Evolutionary conservation across 1,140 invertebrate species (phyloP).

Genomic region (Ostrea denselamellosa): DNA sequence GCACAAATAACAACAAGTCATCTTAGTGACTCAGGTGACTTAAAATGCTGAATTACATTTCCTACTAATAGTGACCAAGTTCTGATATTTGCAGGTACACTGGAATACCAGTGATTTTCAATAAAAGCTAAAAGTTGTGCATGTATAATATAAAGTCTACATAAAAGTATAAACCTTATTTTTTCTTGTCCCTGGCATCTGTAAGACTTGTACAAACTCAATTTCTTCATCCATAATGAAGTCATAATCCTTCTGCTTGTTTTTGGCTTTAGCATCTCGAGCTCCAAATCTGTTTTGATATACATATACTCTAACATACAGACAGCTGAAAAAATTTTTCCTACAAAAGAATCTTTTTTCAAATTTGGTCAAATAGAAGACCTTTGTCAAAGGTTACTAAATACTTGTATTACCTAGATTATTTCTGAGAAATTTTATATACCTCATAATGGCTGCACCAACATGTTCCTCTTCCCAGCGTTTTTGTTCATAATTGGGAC

Average conservation of each 20-base stretch:
- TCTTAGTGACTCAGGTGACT: too few relatives aligned
- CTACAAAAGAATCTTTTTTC: too few relatives aligned
- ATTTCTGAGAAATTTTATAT: background rate
- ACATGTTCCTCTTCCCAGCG: conserved; percentile 99
- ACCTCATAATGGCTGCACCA: conserved; percentile 90
- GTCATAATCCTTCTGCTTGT: conserved; percentile 90
- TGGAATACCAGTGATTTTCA: too few relatives aligned
- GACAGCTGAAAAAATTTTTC: too few relatives aligned
- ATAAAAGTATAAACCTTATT: conserved; percentile 75
- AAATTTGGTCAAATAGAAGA: too few relatives aligned
- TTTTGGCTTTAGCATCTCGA: conserved; percentile 86
- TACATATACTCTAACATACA: too few relatives aligned
- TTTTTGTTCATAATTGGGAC: conserved; percentile 94
- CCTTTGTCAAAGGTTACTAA: background rate
- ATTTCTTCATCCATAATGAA: conserved; percentile 96
- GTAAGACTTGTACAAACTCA: conserved; percentile 96
- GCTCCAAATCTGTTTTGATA: conserved; percentile 87
- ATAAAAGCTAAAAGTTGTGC: too few relatives aligned
- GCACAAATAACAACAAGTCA: too few relatives aligned
- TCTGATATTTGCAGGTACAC: too few relatives aligned
- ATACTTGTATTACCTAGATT: background rate
- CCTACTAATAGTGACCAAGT: too few relatives aligned
- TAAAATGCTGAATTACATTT: too few relatives aligned
- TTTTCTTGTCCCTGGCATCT: conserved; percentile 88
- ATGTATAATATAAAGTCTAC: background rate